Percentiles rank a stretch among this genome's conserved stretches.
Evolutionary conservation across 2,113 vertebrate species (phyloP).

Genomic region (Phrynocephalus versicolor): DNA sequence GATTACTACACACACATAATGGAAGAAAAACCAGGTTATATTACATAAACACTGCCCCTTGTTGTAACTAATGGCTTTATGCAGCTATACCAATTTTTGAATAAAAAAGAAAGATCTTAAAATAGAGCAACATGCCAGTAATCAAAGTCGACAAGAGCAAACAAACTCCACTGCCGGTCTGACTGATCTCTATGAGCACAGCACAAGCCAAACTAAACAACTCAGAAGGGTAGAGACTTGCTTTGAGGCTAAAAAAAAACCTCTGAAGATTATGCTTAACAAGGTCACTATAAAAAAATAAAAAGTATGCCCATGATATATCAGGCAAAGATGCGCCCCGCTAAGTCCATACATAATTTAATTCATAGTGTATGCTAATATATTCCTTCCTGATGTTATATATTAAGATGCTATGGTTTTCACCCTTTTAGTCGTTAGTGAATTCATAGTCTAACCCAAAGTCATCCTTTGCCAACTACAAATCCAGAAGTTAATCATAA

Average conservation of each 20-base stretch:
- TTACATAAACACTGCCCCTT: not conserved
- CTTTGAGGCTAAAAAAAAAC: slow-evolving; percentile 11
- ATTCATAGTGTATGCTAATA: not conserved
- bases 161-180: slow-evolving; percentile 8
- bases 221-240: not conserved
- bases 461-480: not conserved
- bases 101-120: slow-evolving; percentile 7
- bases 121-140: not conserved
- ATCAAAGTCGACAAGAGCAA: slow-evolving; percentile 24
- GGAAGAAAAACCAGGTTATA: not conserved
- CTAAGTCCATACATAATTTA: not conserved
- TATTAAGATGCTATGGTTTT: not conserved
- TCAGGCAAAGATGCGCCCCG: not conserved
- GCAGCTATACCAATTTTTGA: not conserved
- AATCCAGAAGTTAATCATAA: not conserved
- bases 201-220: slow-evolving; percentile 23
- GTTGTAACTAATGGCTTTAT: not conserved
- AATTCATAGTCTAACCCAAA: not conserved
- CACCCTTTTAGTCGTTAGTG: not conserved
- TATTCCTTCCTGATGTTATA: not conserved
- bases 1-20: not conserved
- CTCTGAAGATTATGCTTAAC: slow-evolving; percentile 9
- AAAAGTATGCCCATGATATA: not conserved
- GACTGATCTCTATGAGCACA: slow-evolving; percentile 5
- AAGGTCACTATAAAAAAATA: not conserved